Evolutionary conservation across 2,797 vertebrate genomes (phyloP), one percentile per base, ranked within the genome.

Genomic region (Galaxias olidus): DNA sequence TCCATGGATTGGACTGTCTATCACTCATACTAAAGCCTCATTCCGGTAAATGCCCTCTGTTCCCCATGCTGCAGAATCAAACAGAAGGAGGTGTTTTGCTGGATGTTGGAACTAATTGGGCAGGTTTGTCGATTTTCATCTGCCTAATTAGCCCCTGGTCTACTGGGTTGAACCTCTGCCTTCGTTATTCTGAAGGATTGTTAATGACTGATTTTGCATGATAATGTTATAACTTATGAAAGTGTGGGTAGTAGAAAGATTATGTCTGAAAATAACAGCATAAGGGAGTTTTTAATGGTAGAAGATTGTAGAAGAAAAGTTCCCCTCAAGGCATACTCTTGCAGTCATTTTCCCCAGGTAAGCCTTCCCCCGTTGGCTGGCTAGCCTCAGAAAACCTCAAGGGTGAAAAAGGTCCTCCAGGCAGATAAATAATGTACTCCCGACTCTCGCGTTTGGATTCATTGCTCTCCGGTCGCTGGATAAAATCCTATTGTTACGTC

Each of bases 381-480:
- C 81, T 82, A 73, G 62, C 60, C 62, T 66, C 58, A 67, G 69
- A 81, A 86, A 88, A n/a, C n/a, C n/a, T n/a, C n/a, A n/a, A n/a
- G n/a, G n/a, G n/a, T n/a, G n/a, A n/a, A 82, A 72, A 75, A 74
- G 82, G 80, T 84, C 76, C 74, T 76, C 49, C 63, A 49, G 70
- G 72, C 67, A 70, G 84, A 91, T 90, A 90, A 89, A 89, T 90
- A 87, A 89, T 89, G 79, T 82, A 87, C 83, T 79, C 56, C n/a
- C 0, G 74, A 69, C 18, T 0, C 11, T 12, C 13, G 1, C 1
- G 58, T 85, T 77, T 63, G 79, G 55, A 86, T 83, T 86, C 80
- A n/a, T 4, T 40, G 72, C 79, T 78, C 66, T 63, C 30, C 58
- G 55, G 68, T 66, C 65, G 11, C 44, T 15, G 80, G 81, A 85